Evolutionary conservation across 2,888 invertebrate species (phyloP).

Genomic region (Hemaris fuciformis): DNA sequence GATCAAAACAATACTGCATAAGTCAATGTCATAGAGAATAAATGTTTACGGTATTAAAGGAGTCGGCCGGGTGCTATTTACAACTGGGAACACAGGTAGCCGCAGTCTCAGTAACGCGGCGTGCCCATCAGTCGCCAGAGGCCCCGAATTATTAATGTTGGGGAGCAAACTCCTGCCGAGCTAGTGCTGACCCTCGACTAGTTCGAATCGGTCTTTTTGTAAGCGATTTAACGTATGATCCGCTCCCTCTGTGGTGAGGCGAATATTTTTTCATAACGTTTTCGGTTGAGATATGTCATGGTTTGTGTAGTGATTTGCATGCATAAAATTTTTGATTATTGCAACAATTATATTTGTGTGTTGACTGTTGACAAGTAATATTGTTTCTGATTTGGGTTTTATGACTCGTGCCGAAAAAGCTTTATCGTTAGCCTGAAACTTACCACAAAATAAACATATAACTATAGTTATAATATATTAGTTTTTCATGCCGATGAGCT

Average conservation of each 20-base stretch:
- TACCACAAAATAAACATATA: too few species aligned
- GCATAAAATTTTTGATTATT: too few species aligned
- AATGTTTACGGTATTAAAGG: neutral
- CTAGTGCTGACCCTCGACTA: conserved; percentile 15
- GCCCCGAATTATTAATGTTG: conserved; percentile 36
- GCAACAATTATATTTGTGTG: too few species aligned
- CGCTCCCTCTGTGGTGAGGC: neutral
- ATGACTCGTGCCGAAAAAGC: too few species aligned
- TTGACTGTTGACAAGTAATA: too few species aligned
- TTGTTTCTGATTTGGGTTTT: too few species aligned
- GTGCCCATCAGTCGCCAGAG: conserved; percentile 27
- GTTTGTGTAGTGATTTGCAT: too few species aligned
- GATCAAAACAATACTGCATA: neutral
- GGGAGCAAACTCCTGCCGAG: conserved; percentile 13
- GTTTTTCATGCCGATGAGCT: too few species aligned
- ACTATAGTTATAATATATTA: too few species aligned
- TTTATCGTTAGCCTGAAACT: too few species aligned
- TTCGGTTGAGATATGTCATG: neutral
- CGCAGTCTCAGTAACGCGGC: conserved; percentile 14
- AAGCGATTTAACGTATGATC: neutral
- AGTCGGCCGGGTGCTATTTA: conserved; percentile 29
- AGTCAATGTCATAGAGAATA: conserved; percentile 18
- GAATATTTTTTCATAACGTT: neutral
- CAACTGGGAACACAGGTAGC: conserved; percentile 34
- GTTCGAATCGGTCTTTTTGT: neutral